Evolutionary conservation across 1,140 invertebrate species (phyloP), one percentile per base, ranked within the genome.

Genomic region (Argopecten irradians): DNA sequence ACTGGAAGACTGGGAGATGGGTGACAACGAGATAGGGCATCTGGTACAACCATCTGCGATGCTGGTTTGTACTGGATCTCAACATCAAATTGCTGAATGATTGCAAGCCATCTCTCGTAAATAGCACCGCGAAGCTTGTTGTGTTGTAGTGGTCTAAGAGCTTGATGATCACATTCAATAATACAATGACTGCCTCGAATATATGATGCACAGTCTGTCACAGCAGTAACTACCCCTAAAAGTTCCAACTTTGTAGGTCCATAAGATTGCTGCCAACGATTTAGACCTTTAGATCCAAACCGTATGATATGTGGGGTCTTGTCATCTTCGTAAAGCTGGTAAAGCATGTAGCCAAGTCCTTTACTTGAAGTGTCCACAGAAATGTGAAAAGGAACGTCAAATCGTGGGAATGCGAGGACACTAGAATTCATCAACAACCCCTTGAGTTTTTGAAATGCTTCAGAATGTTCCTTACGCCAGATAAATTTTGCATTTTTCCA

Each of bases 231-330:
- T 82, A 89, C 86, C 9, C 88, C 88, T n/a, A 89, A 33, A 16
- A 89, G 36, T 32, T 89, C 88, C 19, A 89, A 35, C 39, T 89
- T 89, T 3, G 88, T 86, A 82, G 88, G 89, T 5, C 89, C 89
- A 85, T 89, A 89, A 28, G 82, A 71, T 5, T 85, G 22, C 41
- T 89, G 86, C 83, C 83, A 84, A 19, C 39, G 7, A 19, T 41
- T 34, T n/a, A n/a, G n/a, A n/a, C n/a, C n/a, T n/a, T n/a, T n/a
- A n/a, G n/a, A n/a, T n/a, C n/a, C n/a, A n/a, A n/a, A n/a, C n/a
- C n/a, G n/a, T n/a, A n/a, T n/a, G n/a, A n/a, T n/a, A n/a, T n/a
- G n/a, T n/a, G 13, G n/a, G n/a, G 46, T 14, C n/a, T n/a, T 14
- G 13, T 14, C 46, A 14, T n/a, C n/a, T n/a, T 13, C n/a, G n/a